phyloP scores from a whole-genome alignment of 2,797 vertebrate genomes.

The Etheostoma perlongum region DNA sequence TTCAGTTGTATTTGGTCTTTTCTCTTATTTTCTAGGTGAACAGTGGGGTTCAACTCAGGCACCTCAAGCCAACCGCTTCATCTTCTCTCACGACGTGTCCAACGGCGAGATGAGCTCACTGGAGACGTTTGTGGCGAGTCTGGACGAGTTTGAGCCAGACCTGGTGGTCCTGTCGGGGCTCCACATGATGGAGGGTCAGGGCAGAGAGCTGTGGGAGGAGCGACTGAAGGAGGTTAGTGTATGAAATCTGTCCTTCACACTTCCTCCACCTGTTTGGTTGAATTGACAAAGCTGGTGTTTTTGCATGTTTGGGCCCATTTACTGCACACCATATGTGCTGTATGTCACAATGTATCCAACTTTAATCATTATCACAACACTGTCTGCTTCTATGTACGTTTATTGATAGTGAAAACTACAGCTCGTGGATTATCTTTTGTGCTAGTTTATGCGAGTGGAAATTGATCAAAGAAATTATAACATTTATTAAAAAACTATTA shows the following conservation, averaged over 20 bases:
- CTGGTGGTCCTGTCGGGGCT: conserved; percentile 96
- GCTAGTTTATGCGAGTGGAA: not conserved
- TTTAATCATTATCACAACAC: too few species aligned
- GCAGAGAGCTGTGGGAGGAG: conserved; percentile 87
- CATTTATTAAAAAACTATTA: not conserved
- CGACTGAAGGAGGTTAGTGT: conserved; percentile 90
- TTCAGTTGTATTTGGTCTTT: not conserved
- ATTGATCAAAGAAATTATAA: not conserved
- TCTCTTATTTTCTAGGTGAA: conserved; percentile 85
- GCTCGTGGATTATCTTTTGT: not conserved
- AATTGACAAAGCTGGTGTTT: not conserved
- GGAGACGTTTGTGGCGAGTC: conserved; percentile 93
- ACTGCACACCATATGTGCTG: not conserved
- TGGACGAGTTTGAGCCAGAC: conserved; percentile 96
- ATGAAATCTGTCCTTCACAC: not conserved
- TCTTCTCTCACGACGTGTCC: conserved; percentile 97
- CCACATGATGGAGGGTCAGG: conserved; percentile 99
- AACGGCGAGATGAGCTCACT: conserved; percentile 94
- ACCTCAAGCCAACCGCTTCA: conserved; percentile 96
- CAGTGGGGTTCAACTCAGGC: conserved; percentile 90
- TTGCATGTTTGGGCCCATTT: not conserved
- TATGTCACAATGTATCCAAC: not conserved
- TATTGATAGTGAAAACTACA: not conserved
- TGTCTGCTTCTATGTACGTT: not conserved
- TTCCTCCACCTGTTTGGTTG: not conserved